Evolutionary conservation across 2,888 invertebrate species (phyloP), one percentile per base, ranked within the genome.

Genomic region (Oxyteleia sp.): DNA sequence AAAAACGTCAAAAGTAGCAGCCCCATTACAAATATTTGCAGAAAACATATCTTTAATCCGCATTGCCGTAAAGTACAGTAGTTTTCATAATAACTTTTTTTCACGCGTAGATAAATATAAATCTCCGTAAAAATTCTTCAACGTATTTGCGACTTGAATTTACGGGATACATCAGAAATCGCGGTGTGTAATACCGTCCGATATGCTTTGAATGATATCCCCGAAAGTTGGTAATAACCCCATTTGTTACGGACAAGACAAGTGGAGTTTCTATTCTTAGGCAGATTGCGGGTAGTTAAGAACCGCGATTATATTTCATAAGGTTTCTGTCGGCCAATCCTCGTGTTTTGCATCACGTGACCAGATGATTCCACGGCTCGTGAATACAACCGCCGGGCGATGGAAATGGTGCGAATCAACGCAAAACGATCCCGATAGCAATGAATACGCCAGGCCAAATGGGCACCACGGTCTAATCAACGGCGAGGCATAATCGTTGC

Each of bases 261-360:
- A 53, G 32, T 43, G 23, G 41, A 49, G 72, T 72, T 72, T 41
- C 53, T 41, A 74, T 75, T 64, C 74, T 75, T 29, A 23, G 64
- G 74, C 43, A 75, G 63, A 75, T 64, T 55, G 43, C 74, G 64
- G 64, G 61, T 75, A 75, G 29, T 75, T 75, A 64, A 64, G 45
- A 75, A 47, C 57, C 20, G 64, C 55, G 55, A 47, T 57, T 75
- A 64, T 75, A 64, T 75, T 75, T 75, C 75, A 75, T 75, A 55
- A 45, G 41, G 55, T 35, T 47, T 43, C 59, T 49, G 57, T 23
- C 41, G 23, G 66, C 75, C 75, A 57, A 75, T 66, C 57, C 45
- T 7, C 10, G 16, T 64, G 26, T 55, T 57, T 66, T 32, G 64
- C 75, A 18, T 57, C 75, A 75, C 55, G 57, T 64, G 55, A 66